Conservation (phyloP, 2,797 vertebrate genomes). For the Sebastes iracundus region DNA sequence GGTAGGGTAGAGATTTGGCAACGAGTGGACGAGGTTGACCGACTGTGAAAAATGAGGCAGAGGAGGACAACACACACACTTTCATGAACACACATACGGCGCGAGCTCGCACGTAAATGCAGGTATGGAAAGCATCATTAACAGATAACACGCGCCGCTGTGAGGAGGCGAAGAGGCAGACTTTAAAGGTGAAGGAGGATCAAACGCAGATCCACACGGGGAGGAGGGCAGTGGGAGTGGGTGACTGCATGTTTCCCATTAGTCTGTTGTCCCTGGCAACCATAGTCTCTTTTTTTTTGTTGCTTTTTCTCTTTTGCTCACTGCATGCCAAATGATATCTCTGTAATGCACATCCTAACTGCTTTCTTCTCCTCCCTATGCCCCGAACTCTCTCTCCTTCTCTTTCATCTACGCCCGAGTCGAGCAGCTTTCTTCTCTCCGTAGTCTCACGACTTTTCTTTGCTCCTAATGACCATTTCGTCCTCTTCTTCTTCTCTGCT, state of each 20-base stretch:
- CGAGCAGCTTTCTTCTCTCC: background rate
- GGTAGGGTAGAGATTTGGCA: slow-evolving; percentile 7
- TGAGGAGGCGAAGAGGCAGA: slow-evolving; percentile 12
- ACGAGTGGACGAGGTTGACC: background rate
- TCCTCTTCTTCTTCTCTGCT: background rate
- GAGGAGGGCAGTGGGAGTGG: background rate
- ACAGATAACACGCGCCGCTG: slow-evolving; percentile 5
- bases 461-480: slow-evolving; percentile 17
- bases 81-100: background rate
- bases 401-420: slow-evolving; percentile 26
- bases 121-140: slow-evolving; percentile 1
- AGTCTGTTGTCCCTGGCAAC: slow-evolving; percentile 45
- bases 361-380: slow-evolving; percentile 11
- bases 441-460: slow-evolving; percentile 3
- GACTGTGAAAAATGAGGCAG: slow-evolving; percentile 6
- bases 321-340: slow-evolving; percentile 12
- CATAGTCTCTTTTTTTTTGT: background rate
- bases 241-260: slow-evolving; percentile 35
- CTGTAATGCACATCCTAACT: slow-evolving; percentile 6
- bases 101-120: background rate
- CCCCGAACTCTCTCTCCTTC: background rate
- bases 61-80: background rate
- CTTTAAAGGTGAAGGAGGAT: slow-evolving; percentile 54
- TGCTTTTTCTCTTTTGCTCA: background rate
- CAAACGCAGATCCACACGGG: slow-evolving; percentile 34